phyloP scores from a whole-genome alignment of 2,888 invertebrate species.

The Agrotis exclamationis region DNA sequence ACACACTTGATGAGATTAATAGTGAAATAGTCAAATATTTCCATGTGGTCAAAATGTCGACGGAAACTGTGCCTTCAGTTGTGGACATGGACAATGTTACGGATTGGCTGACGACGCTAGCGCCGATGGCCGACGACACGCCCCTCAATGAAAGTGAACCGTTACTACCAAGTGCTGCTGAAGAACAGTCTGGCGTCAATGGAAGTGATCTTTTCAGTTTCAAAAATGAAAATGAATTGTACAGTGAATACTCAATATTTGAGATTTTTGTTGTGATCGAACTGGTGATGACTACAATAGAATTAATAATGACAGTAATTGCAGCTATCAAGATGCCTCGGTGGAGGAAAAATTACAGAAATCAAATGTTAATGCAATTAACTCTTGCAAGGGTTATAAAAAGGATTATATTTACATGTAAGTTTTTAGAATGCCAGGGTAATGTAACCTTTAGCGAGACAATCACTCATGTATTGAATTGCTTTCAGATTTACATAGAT shows the following conservation, averaged over 20 bases:
- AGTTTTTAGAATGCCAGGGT: conserved; percentile 72
- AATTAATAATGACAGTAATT: conserved; percentile 77
- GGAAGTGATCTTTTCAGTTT: conserved; percentile 33
- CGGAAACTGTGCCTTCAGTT: conserved; percentile 65
- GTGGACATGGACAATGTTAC: conserved; percentile 52
- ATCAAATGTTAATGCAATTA: conserved; percentile 87
- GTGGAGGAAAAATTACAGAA: conserved; percentile 87
- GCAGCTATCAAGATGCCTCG: conserved; percentile 81
- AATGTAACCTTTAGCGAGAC: conserved; percentile 50
- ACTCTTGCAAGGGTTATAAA: conserved; percentile 83
- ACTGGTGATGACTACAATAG: conserved; percentile 83
- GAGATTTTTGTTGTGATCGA: conserved; percentile 80
- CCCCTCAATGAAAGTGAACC: conserved; percentile 58
- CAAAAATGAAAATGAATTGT: conserved; percentile 15
- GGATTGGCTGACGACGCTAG: conserved; percentile 46
- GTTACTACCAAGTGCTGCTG: conserved; percentile 18
- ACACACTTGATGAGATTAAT: conserved; percentile 32
- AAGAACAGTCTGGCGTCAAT: conserved; percentile 12
- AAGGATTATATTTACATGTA: conserved; percentile 76
- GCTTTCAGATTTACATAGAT: conserved; percentile 81
- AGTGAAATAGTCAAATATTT: conserved; percentile 45
- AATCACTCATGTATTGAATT: conserved; percentile 65
- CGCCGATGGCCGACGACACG: conserved; percentile 34
- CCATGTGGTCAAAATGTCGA: conserved; percentile 74
- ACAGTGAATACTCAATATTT: conserved; percentile 66